Evolutionary conservation across 2,888 invertebrate species (phyloP).

Genomic region (Therioaphis trifolii): DNA sequence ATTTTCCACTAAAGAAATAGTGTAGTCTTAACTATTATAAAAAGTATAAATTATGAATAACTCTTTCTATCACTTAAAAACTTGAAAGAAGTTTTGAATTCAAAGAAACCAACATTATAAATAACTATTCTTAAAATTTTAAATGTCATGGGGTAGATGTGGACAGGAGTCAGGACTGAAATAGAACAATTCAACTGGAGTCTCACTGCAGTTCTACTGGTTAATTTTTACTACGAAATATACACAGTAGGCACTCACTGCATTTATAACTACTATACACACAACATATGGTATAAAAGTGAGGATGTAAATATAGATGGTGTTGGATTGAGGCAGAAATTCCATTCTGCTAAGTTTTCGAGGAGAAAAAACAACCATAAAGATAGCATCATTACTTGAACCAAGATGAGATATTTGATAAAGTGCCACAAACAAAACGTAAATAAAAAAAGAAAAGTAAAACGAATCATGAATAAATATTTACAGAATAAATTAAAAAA

Average conservation of each 20-base stretch:
- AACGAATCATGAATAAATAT: conserved; percentile 4
- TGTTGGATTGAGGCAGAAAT: conserved; percentile 49
- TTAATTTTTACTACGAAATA: conserved; percentile 26
- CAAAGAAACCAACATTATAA: conserved; percentile 6
- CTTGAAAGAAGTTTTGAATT: not conserved
- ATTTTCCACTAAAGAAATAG: not conserved
- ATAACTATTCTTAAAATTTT: conserved; percentile 20
- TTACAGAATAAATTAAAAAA: conserved; percentile 5
- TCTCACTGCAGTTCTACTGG: conserved; percentile 24
- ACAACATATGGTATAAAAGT: conserved; percentile 52
- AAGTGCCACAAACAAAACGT: conserved; percentile 45
- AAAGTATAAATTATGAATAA: too few relatives aligned
- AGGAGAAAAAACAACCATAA: conserved; percentile 51
- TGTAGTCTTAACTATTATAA: not conserved
- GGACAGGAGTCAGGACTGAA: conserved; percentile 35
- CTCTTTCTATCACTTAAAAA: not conserved
- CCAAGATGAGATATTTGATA: conserved; percentile 50
- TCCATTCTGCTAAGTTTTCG: conserved; percentile 47
- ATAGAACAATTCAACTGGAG: conserved; percentile 49
- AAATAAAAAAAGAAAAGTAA: conserved; percentile 33
- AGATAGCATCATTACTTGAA: conserved; percentile 27
- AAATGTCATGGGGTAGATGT: conserved; percentile 36
- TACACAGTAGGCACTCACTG: not conserved
- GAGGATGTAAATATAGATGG: conserved; percentile 57
- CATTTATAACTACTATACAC: conserved; percentile 21